Conservation (phyloP, 2,113 vertebrate species). For the Anarrhichthys ocellatus region DNA sequence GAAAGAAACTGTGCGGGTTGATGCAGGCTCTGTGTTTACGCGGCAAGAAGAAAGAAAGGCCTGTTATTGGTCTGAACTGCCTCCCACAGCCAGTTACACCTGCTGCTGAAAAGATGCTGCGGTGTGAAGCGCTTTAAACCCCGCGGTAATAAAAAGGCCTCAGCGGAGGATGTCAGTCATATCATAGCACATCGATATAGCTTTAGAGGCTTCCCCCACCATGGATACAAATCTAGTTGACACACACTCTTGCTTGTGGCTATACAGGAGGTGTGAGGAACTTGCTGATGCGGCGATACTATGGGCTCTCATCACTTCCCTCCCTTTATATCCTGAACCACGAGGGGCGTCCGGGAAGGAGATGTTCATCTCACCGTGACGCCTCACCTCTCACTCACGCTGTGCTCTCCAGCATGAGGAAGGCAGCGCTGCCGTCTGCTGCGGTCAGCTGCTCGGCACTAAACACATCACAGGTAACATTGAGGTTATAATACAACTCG, state of each 20-base stretch:
- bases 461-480: background rate
- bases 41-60: background rate
- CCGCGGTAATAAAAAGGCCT: background rate
- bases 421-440: constrained; percentile 10
- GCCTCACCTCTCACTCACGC: constrained; percentile 35
- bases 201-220: background rate
- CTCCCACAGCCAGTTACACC: constrained; percentile 24
- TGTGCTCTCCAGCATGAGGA: constrained; percentile 4
- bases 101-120: constrained; percentile 8
- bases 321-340: constrained; percentile 71
- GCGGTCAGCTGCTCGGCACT: background rate
- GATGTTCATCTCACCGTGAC: constrained; percentile 13
- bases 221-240: background rate
- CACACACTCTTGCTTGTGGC: background rate
- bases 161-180: background rate
- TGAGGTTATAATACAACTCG: background rate
- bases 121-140: background rate
- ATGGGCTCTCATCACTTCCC: constrained; percentile 47
- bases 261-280: background rate
- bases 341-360: constrained; percentile 46
- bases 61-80: constrained; percentile 14
- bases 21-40: constrained; percentile 20
- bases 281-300: constrained; percentile 11
- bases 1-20: constrained; percentile 24
- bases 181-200: background rate